A percentile compares a stretch with the other conserved stretches of the same genome.
Conservation (phyloP, 2,888 invertebrate genomes). For the Cybosia mesomella region DNA sequence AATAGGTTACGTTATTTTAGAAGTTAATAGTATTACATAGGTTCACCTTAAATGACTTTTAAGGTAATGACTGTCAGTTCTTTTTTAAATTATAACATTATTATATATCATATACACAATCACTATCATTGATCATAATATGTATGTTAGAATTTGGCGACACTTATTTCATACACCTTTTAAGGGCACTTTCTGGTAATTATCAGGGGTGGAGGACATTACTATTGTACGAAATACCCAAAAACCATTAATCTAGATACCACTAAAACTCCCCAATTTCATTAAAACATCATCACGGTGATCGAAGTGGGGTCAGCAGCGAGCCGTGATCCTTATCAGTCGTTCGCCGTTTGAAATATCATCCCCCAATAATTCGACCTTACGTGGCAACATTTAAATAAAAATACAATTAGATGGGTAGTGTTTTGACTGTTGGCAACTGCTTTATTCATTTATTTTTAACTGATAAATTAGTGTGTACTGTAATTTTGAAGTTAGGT, state of each 20-base stretch:
- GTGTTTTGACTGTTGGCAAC: conserved; percentile 70
- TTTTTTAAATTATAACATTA: no score
- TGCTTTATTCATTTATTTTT: conserved; percentile 68
- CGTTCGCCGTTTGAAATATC: conserved; percentile 49
- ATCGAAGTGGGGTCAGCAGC: conserved; percentile 33
- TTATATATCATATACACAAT: no score
- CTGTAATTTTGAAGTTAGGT: conserved; percentile 41
- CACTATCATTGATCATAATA: no score
- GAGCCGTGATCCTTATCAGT: conserved; percentile 43
- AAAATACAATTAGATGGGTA: conserved; percentile 75
- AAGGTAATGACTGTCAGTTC: no score
- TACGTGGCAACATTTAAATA: conserved; percentile 70
- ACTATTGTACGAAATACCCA: not conserved
- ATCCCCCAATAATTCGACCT: conserved; percentile 45
- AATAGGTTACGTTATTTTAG: no score
- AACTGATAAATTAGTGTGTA: conserved; percentile 56
- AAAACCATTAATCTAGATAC: conserved; percentile 23
- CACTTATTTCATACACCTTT: no score
- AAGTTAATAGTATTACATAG: no score
- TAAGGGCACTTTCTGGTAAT: no score
- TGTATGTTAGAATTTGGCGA: no score
- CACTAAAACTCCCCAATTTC: conserved; percentile 22
- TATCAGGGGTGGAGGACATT: no score
- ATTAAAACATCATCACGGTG: conserved; percentile 47
- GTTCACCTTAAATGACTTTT: no score